Evolutionary conservation across 1,140 invertebrate species (phyloP).

Genomic region (Saxidomus purpurata): DNA sequence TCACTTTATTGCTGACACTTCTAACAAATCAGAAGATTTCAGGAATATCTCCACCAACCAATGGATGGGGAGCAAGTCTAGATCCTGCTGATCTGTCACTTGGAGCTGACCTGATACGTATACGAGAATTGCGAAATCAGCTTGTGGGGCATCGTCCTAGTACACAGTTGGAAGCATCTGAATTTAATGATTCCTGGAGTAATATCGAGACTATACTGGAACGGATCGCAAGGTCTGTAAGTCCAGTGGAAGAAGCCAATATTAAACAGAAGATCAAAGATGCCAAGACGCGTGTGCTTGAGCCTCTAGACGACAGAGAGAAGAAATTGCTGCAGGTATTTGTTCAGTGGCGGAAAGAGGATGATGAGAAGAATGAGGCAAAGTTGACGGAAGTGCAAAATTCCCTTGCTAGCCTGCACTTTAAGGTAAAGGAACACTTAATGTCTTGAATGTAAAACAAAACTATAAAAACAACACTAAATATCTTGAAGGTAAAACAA

Average conservation of each 20-base stretch:
- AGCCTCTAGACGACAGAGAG: neutral
- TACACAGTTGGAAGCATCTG: neutral
- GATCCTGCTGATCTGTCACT: neutral
- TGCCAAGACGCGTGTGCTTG: neutral
- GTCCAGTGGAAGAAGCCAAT: neutral
- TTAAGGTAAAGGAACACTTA: neutral
- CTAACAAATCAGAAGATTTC: neutral
- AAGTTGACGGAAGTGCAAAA: neutral
- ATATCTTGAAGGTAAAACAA: no score
- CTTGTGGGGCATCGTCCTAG: neutral
- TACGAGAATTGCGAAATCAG: neutral
- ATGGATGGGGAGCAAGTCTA: neutral
- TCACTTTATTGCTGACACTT: neutral
- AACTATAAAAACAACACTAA: neutral
- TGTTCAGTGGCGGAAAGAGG: neutral
- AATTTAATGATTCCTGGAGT: neutral
- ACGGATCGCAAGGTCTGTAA: conserved; percentile 50
- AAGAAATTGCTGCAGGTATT: conserved; percentile 9
- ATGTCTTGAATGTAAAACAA: neutral
- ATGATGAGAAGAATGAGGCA: neutral
- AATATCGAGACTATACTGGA: neutral
- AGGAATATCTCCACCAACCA: neutral
- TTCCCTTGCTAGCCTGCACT: neutral
- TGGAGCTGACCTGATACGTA: conserved; percentile 6
- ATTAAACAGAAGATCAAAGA: neutral